These are phyloP conservation scores for Probaryconus sp. DNA, from an alignment of 1,140 invertebrate genomes.

Conservation along the genomic window DNA sequence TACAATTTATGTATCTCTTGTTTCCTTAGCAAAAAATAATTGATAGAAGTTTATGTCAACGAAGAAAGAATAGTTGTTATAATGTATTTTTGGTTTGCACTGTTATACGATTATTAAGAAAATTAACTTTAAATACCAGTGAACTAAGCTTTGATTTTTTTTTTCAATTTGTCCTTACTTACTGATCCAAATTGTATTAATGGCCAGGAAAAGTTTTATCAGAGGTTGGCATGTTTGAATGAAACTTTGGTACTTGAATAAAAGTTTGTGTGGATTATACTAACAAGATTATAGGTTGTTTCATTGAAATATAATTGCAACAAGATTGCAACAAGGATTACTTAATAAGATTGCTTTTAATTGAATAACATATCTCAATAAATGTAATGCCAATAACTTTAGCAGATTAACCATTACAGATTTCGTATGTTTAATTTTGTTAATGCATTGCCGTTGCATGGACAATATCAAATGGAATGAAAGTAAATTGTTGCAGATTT, in stretches of 20 bases:
- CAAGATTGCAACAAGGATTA: no score
- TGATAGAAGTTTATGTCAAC: no score
- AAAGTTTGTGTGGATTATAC: conserved; percentile 50
- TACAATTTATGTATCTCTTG: not conserved
- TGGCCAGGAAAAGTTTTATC: conserved; percentile 26
- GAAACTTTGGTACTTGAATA: conserved; percentile 51
- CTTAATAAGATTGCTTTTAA: conserved; percentile 49
- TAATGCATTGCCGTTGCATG: conserved; percentile 6
- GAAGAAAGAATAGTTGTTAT: no score
- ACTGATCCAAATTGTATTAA: not conserved
- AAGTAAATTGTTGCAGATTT: not conserved
- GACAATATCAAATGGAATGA: not conserved
- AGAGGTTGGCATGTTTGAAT: conserved; percentile 12
- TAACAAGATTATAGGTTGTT: conserved; percentile 52
- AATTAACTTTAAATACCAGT: no score
- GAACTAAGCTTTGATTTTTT: no score
- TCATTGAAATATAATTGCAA: conserved; percentile 49
- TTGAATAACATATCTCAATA: no score
- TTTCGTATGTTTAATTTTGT: no score
- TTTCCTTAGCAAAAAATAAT: not conserved
- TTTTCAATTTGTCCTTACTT: conserved; percentile 3
- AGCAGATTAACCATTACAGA: no score
- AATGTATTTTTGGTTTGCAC: no score
- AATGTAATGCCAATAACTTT: no score
- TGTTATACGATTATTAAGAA: no score